These are phyloP conservation scores for Ascaphus truei DNA, from an alignment of 2,113 vertebrate species.

Conservation along the genomic window DNA sequence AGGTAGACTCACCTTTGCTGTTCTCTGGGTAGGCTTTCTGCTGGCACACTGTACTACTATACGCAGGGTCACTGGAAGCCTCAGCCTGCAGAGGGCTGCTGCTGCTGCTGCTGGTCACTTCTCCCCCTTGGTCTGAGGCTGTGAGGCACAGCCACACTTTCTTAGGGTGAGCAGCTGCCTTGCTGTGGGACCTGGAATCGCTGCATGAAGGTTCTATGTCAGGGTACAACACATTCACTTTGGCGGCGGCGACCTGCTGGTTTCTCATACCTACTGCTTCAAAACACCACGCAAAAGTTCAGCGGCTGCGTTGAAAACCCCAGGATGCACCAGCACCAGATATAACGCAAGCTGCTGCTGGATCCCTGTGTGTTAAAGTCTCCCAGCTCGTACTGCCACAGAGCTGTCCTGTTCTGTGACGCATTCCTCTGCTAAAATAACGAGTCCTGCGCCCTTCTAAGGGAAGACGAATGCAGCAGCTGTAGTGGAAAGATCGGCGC, in stretches of 20 bases:
- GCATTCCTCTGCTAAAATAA: constrained; percentile 13
- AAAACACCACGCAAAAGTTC: neutral
- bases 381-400: neutral
- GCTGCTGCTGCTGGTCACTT: neutral
- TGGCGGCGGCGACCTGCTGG: constrained; percentile 7
- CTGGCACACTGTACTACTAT: neutral
- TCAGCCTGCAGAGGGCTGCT: neutral
- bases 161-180: neutral
- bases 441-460: neutral
- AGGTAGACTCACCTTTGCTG: neutral
- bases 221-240: constrained; percentile 14
- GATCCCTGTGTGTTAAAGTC: too few relatives aligned
- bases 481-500: neutral
- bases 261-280: constrained; percentile 17
- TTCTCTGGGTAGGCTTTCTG: too few relatives aligned
- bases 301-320: neutral
- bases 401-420: neutral
- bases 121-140: neutral
- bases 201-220: constrained; percentile 4
- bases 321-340: neutral
- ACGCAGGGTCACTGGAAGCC: neutral
- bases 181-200: neutral
- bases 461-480: neutral
- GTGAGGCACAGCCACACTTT: neutral
- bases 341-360: too few relatives aligned